phyloP scores from a whole-genome alignment of 2,888 invertebrate genomes.

The Plebejus anna region DNA sequence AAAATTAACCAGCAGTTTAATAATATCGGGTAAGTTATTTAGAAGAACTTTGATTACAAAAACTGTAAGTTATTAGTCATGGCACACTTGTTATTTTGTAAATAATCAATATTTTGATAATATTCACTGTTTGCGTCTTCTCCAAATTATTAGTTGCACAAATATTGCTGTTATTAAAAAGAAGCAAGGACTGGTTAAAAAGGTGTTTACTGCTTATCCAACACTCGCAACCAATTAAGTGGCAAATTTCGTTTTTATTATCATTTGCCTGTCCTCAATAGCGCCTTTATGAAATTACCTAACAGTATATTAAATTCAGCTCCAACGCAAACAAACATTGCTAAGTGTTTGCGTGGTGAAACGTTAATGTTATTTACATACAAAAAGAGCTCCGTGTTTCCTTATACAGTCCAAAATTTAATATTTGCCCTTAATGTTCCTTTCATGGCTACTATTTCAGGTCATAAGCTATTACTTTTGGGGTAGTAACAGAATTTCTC shows the following conservation, averaged over 20 bases:
- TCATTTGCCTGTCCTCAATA: constrained; percentile 9
- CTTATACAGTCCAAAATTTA: not conserved
- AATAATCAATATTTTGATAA: too few relatives aligned
- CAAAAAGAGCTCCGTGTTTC: not conserved
- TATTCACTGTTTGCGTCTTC: not conserved
- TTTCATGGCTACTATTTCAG: not conserved
- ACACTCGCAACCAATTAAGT: not conserved
- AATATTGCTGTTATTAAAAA: not conserved
- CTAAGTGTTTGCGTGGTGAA: constrained; percentile 23
- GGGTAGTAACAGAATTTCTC: not conserved
- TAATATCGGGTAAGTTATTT: too few relatives aligned
- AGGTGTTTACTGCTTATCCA: not conserved
- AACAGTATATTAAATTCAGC: constrained; percentile 17
- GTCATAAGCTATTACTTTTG: not conserved
- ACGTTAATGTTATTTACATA: constrained; percentile 14
- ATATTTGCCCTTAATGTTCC: not conserved
- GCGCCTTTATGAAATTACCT: constrained; percentile 3
- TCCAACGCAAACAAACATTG: constrained; percentile 12
- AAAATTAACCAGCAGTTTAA: too few relatives aligned
- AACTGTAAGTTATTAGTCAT: too few relatives aligned
- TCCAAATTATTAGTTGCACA: not conserved
- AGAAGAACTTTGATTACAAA: too few relatives aligned
- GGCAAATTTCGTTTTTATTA: constrained; percentile 11
- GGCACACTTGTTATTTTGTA: too few relatives aligned
- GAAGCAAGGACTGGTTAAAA: not conserved